Percentiles rank a stretch among this genome's conserved stretches.
Evolutionary conservation across 2,797 vertebrate species (phyloP).

Genomic region (Ammospiza maritima): DNA sequence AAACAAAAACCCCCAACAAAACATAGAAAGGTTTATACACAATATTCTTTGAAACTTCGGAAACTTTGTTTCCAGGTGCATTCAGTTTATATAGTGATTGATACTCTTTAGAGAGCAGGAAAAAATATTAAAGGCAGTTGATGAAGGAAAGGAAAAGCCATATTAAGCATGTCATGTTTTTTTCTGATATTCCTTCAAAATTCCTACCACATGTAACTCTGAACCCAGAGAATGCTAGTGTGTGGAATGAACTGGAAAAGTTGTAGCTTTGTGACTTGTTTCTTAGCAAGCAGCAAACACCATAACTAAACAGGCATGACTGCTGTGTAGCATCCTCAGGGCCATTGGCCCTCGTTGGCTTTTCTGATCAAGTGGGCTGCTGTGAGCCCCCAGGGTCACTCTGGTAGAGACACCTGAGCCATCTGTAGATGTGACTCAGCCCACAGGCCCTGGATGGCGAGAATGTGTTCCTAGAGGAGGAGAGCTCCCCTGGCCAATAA

Average conservation of each 20-base stretch:
- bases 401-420: neutral
- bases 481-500: neutral
- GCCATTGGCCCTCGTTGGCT: neutral
- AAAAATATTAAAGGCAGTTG: neutral
- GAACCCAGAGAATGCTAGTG: neutral
- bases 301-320: neutral
- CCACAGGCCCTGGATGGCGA: neutral
- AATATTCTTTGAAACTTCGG: neutral
- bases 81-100: neutral
- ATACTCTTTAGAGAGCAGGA: neutral
- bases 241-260: neutral
- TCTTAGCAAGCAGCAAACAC: neutral
- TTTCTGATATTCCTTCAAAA: neutral
- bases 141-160: neutral
- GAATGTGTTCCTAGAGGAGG: rapidly evolving
- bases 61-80: neutral
- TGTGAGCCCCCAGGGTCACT: too few relatives aligned
- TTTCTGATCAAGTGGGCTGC: neutral
- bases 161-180: neutral
- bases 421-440: neutral
- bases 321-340: rapidly evolving
- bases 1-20: too few relatives aligned
- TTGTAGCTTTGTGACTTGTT: neutral
- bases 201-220: neutral
- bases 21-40: too few relatives aligned